Evolutionary conservation across 2,888 invertebrate species (phyloP).

Genomic region (Strigamia transsilvanica): DNA sequence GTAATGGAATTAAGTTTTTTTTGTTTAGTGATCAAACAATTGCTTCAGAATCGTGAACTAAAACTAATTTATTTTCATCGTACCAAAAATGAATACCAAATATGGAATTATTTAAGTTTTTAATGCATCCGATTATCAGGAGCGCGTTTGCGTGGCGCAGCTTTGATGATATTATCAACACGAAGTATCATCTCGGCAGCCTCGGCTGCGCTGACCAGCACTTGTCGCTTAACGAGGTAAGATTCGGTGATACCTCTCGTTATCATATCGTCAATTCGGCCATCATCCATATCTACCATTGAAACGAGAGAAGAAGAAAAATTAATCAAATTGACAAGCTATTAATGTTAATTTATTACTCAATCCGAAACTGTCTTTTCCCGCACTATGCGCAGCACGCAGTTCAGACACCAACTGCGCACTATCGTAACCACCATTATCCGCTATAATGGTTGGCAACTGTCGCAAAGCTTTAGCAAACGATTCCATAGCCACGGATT

Average conservation of each 20-base stretch:
- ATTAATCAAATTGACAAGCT: background rate
- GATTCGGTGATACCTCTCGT: conserved; percentile 94
- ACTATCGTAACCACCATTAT: conserved; percentile 98
- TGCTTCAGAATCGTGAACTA: background rate
- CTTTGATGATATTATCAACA: conserved; percentile 95
- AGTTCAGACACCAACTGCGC: conserved; percentile 92
- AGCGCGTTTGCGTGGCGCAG: conserved; percentile 86
- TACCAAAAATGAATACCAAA: conserved; percentile 17
- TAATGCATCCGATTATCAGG: conserved; percentile 83
- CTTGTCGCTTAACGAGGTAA: conserved; percentile 95
- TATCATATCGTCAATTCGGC: conserved; percentile 88
- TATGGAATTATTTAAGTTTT: conserved; percentile 57
- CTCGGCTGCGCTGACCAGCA: conserved; percentile 91
- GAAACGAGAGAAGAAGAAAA: conserved; percentile 52
- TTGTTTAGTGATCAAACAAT: background rate
- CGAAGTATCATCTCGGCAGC: conserved; percentile 99
- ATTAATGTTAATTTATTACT: conserved; percentile 67
- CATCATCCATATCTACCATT: conserved; percentile 87
- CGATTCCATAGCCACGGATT: conserved; percentile 95
- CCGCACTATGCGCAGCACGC: conserved; percentile 87
- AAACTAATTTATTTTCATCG: conserved; percentile 7
- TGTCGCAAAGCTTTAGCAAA: conserved; percentile 82
- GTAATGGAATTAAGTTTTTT: background rate
- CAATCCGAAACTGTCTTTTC: conserved; percentile 78
- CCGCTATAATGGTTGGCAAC: conserved; percentile 94